Base-by-base conservation (phyloP, 2,888 invertebrate genomes). In the Drosophila lacicola region DNA sequence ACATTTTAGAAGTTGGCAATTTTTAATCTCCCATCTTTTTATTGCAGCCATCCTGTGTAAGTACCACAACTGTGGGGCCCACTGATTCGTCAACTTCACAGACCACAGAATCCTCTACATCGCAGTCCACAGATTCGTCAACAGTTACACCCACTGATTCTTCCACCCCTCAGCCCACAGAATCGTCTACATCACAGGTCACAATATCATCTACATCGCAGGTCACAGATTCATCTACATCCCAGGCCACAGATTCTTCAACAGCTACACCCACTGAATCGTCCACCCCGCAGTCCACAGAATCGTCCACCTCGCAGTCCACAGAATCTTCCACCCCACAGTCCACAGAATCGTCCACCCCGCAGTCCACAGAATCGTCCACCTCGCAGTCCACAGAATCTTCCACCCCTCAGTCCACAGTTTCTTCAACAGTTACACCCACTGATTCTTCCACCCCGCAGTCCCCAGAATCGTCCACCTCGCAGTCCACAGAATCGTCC, bases 31-130 rank as follows among this genome's bases (percentile, higher is more conserved):
- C 6, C 37, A 33, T 9, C 4, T 2, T 37, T 37, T 49, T 46
- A 25, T 55, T 70, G 4, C 29, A 78, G 78, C 73, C 78, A n/a
- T 53, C 78, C 2, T 78, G 78, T 41, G 41, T 53, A 3, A 47
- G 41, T 9, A 14, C 19, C 1, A 51, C 55, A 13, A 17, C 69
- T 4, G 55, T 55, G 29, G 41, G 61, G 0, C 14, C 58, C 1
- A 39, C 62, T 3, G 33, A 13, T 4, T 10, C 11, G 17, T 19
- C 51, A 0, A 55, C 55, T 11, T 9, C 37, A 2, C 11, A 47
- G 8, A 21, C 56, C 3, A 33, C 54, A 6, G 33, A 49, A 17
- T 46, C 51, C 1, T 8, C 53, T 13, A 13, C 39, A 4, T n/a
- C 39, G 6, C 39, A 13, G 6, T 1, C n/a, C 6, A 39, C 39